Base-by-base conservation (phyloP, 1,140 invertebrate genomes). In the Camponotus floridanus region DNA sequence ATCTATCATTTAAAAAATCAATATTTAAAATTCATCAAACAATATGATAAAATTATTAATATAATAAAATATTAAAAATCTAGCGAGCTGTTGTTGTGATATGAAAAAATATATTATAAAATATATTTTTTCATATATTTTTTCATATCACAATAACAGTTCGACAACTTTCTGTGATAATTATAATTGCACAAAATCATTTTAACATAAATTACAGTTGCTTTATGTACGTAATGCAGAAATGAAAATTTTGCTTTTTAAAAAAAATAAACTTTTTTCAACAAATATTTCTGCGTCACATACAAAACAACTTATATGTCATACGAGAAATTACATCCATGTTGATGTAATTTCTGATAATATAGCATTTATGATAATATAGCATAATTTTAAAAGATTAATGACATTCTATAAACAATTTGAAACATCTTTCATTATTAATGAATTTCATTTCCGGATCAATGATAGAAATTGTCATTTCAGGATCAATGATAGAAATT, bases 151-250 rank as follows among this genome's bases (percentile, higher is more conserved):
- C 33, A 76, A 33, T 31, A 57, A 74, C 7, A 59, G 8, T 13
- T 61, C 11, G 15, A 11, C 6, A 31, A 59, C 0, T 59, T 21
- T 39, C 21, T 21, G 26, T 6, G 13, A 45, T 15, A 48, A 3
- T 26, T 51, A 51, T 15, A 45, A 78, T 45, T 48, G 33, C 65
- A 51, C 4, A 18, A 51, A 18, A 45, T 78, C 13, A 78, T 78
- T 78, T 36, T 78, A 26, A 26, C 26, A 26, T 65, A 26, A 45
- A 76, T 76, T 64, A 65, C 26, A 62, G 9, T 62, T 62, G 39
- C 21, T 15, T 31, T 62, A 48, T 45, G 36, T 62, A 11, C 11
- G 26, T 36, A 15, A 74, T 15, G 26, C 18, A 45, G 39, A 31
- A 74, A 78, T 26, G 26, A 26, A 26, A 26, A 26, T 26, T 26